These are phyloP conservation scores for Brienomyrus longianalis DNA, from an alignment of 2,113 vertebrate species.

Conservation along the genomic window DNA sequence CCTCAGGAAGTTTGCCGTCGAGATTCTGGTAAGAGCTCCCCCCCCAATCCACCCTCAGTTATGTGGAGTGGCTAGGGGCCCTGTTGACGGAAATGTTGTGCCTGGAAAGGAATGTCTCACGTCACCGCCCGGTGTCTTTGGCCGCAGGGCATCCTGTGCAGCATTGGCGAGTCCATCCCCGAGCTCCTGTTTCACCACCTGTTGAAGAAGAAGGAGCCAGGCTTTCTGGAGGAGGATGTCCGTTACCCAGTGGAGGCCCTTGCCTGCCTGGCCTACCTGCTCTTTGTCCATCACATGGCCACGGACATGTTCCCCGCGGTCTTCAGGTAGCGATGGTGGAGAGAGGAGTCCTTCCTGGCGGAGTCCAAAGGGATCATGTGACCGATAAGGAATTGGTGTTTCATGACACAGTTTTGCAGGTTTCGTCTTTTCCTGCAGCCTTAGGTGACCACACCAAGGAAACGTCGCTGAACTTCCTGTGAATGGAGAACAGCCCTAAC, in stretches of 20 bases:
- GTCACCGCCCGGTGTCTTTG: neutral
- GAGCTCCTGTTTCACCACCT: slow-evolving; percentile 54
- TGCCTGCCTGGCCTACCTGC: slow-evolving; percentile 82
- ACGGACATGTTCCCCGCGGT: slow-evolving; percentile 74
- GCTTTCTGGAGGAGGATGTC: slow-evolving; percentile 50
- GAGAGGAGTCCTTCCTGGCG: too few species aligned
- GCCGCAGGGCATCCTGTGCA: slow-evolving; percentile 45
- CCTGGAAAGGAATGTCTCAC: neutral
- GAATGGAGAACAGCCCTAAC: neutral
- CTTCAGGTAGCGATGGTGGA: slow-evolving; percentile 67
- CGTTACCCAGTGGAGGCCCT: slow-evolving; percentile 63
- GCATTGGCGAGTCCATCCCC: slow-evolving; percentile 46
- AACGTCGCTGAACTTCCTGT: neutral
- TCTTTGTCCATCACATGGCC: slow-evolving; percentile 80
- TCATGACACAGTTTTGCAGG: neutral
- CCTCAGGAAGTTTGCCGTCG: slow-evolving; percentile 71
- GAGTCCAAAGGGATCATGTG: neutral
- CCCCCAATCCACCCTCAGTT: neutral
- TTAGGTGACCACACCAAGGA: neutral
- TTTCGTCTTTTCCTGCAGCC: neutral
- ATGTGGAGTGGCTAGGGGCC: neutral
- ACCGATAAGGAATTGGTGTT: neutral
- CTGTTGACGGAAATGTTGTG: neutral
- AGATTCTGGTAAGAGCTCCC: slow-evolving; percentile 69
- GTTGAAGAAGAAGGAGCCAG: slow-evolving; percentile 50